A percentile compares a stretch with the other conserved stretches of the same genome.
Conservation (phyloP, 1,140 invertebrate genomes). For the Apolygus lucorum region DNA sequence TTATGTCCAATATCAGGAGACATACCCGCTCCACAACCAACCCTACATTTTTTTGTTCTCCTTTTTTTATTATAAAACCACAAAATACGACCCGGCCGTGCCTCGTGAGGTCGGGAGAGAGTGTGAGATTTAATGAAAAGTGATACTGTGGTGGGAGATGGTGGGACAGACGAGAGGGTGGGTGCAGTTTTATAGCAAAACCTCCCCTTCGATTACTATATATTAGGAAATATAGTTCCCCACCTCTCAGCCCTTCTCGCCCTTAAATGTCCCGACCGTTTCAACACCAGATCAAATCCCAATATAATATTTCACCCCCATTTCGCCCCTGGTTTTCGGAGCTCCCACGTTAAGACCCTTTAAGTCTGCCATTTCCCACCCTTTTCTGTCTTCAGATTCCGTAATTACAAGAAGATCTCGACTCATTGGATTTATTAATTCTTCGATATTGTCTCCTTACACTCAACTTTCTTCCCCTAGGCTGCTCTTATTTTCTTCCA, state of each 20-base stretch:
- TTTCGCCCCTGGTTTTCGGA: background rate
- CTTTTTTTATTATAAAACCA: conserved; percentile 9
- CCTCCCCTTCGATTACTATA: conserved; percentile 15
- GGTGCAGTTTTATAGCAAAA: conserved; percentile 4
- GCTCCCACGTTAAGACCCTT: background rate
- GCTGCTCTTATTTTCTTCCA: too few species aligned
- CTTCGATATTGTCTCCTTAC: too few species aligned
- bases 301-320: conserved; percentile 8
- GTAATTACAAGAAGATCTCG: conserved; percentile 2
- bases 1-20: conserved; percentile 13
- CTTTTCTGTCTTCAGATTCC: conserved; percentile 7
- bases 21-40: background rate
- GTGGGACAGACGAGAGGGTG: background rate
- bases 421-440: background rate
- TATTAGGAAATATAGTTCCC: conserved; percentile 13
- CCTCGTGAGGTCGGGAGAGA: background rate
- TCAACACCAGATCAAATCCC: conserved; percentile 15
- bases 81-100: background rate
- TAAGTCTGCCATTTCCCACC: background rate
- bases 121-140: conserved; percentile 2
- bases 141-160: background rate
- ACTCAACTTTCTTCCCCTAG: too few species aligned
- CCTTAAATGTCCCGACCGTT: conserved; percentile 13
- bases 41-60: background rate
- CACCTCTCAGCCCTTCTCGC: background rate